These are phyloP conservation scores for Nephrotoma appendiculata DNA, from an alignment of 2,888 invertebrate genomes.

Conservation along the genomic window DNA sequence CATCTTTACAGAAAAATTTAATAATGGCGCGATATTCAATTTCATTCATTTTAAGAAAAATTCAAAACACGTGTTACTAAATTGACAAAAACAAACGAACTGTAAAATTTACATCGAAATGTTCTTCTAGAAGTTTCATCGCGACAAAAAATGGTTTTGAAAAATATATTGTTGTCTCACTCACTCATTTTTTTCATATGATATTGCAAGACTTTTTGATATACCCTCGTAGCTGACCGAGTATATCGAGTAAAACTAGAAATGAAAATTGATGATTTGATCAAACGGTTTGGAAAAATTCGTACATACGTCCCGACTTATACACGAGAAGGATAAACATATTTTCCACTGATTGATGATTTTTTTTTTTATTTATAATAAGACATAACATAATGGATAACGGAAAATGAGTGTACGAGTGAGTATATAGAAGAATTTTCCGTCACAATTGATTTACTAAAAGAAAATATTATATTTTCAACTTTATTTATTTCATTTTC, in stretches of 20 bases:
- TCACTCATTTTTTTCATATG: too few species aligned
- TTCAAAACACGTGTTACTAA: too few species aligned
- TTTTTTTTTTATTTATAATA: not conserved
- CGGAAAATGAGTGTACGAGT: not conserved
- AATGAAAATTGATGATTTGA: not conserved
- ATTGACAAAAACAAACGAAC: too few species aligned
- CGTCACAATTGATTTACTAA: not conserved
- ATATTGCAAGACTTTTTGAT: too few species aligned
- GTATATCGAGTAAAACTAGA: not conserved
- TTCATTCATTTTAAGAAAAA: too few species aligned
- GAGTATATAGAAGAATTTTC: not conserved
- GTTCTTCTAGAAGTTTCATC: too few species aligned
- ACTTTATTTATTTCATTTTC: not conserved
- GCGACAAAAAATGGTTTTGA: too few species aligned
- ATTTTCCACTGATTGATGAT: not conserved
- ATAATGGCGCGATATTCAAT: too few species aligned
- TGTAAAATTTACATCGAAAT: too few species aligned
- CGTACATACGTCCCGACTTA: not conserved
- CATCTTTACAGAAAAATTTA: too few species aligned
- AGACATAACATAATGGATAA: not conserved
- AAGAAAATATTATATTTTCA: not conserved
- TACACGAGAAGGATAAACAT: not conserved
- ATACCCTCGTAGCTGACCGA: too few species aligned
- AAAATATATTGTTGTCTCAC: too few species aligned
- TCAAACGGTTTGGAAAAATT: not conserved